phyloP scores from a whole-genome alignment of 2,888 invertebrate genomes.

The Drosophila leonis region DNA sequence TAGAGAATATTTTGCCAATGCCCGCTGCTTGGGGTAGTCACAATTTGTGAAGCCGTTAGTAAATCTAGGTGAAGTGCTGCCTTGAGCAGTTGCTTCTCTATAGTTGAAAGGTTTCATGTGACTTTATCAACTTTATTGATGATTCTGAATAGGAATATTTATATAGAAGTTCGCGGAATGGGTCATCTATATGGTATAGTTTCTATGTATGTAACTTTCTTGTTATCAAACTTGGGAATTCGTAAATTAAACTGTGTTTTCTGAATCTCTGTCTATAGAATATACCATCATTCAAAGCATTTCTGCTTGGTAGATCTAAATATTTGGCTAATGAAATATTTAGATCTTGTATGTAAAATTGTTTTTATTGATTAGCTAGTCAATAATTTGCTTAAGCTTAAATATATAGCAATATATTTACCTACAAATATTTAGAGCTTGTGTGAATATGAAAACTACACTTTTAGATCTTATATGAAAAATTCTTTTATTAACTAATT shows the following conservation, averaged over 20 bases:
- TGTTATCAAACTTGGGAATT: background rate
- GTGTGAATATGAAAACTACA: background rate
- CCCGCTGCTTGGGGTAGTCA: background rate
- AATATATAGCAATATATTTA: background rate
- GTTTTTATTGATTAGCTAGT: no score
- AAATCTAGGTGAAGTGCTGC: background rate
- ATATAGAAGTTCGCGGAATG: background rate
- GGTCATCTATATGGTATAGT: background rate
- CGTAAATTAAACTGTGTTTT: background rate
- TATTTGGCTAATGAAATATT: background rate
- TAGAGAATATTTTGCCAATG: conserved; percentile 26
- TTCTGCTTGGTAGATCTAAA: background rate
- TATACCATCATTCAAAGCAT: background rate
- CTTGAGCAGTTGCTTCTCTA: no score
- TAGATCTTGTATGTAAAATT: no score
- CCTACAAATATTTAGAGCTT: background rate
- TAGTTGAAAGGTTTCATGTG: background rate
- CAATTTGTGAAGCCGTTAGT: background rate
- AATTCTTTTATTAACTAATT: no score
- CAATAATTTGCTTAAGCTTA: background rate
- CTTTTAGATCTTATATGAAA: background rate
- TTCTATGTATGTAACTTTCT: background rate
- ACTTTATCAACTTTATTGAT: background rate
- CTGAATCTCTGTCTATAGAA: background rate
- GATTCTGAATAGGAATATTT: background rate